These are phyloP conservation scores for Hymenochirus boettgeri DNA, from an alignment of 2,113 vertebrate genomes.

Conservation along the genomic window DNA sequence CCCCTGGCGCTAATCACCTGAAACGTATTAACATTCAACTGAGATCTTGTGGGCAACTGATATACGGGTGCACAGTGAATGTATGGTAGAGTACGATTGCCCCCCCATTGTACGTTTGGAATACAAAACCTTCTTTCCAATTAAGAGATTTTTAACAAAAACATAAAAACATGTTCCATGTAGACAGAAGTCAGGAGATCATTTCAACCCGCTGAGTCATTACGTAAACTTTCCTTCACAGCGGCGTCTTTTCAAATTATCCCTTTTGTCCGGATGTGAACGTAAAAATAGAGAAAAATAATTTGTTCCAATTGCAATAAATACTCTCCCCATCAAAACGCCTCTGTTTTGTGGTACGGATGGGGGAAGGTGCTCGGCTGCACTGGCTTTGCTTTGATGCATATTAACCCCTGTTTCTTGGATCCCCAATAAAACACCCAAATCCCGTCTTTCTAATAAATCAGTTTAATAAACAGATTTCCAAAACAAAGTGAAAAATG, in stretches of 20 bases:
- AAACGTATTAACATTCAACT: too few relatives aligned
- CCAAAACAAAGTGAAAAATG: too few relatives aligned
- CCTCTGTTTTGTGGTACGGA: not conserved
- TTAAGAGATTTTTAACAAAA: too few relatives aligned
- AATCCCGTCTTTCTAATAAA: too few relatives aligned
- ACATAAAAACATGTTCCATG: not conserved
- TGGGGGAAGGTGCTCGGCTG: too few relatives aligned
- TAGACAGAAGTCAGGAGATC: slow-evolving; percentile 11
- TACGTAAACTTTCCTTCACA: slow-evolving; percentile 1
- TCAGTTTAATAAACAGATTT: too few relatives aligned
- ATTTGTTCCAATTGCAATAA: slow-evolving; percentile 27
- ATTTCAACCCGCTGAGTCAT: not conserved
- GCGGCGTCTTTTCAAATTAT: slow-evolving; percentile 12
- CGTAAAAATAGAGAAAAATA: slow-evolving; percentile 10
- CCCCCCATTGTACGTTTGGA: not conserved
- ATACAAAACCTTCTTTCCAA: slow-evolving; percentile 14
- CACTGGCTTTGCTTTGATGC: too few relatives aligned
- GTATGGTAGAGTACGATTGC: not conserved
- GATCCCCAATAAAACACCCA: too few relatives aligned
- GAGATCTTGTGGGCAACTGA: too few relatives aligned
- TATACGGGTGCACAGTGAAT: too few relatives aligned
- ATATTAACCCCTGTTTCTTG: too few relatives aligned
- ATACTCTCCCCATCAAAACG: not conserved
- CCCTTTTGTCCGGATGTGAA: slow-evolving; percentile 24
- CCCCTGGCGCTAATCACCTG: too few relatives aligned